Evolutionary conservation across 2,797 vertebrate genomes (phyloP), one percentile per base, ranked within the genome.

Genomic region (Zalophus californianus): DNA sequence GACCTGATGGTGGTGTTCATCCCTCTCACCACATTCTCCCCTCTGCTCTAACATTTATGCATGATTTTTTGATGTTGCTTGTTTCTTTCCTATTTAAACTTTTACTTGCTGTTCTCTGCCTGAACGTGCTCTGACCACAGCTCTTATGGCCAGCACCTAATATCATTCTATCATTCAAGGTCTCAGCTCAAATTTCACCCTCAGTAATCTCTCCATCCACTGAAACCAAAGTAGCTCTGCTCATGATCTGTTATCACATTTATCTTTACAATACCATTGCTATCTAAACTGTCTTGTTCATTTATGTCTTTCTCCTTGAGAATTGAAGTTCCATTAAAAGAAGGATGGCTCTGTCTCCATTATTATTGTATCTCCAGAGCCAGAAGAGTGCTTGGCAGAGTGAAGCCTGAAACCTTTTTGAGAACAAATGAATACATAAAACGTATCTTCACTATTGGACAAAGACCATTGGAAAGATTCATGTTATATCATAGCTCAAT

Each of bases 141-240:
- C 5, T 70, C n/a, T 41, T 72, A n/a, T 2, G 35, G 18, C 2
- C 23, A 52, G 41, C n/a, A 86, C 8, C n/a, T 72, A 4, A 0
- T 32, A 80, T 54, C 54, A 25, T 48, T 60, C 23, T 25, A 70
- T 50, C 62, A 91, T 12, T 80, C 23, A 84, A 80, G 21, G 21
- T 68, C 89, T 73, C 23, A 94, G 58, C 13, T 35, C 62, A 89
- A 87, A 91, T 85, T 94, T 86, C 20, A 90, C 25, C 54, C 79
- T 89, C 13, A 86, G 52, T 70, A 88, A 73, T 87, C 13, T 38
- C 5, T 14, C 44, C 29, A 29, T 29, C 27, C 12, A 60, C 7
- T 80, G 23, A 91, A 73, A 91, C 16, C 25, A 60, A 93, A 89
- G 50, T 8, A 85, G 23, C 29, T 79, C 35, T 78, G 88, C 23